phyloP scores from a whole-genome alignment of 2,888 invertebrate genomes.

The Xestoiulus laeticollis region DNA sequence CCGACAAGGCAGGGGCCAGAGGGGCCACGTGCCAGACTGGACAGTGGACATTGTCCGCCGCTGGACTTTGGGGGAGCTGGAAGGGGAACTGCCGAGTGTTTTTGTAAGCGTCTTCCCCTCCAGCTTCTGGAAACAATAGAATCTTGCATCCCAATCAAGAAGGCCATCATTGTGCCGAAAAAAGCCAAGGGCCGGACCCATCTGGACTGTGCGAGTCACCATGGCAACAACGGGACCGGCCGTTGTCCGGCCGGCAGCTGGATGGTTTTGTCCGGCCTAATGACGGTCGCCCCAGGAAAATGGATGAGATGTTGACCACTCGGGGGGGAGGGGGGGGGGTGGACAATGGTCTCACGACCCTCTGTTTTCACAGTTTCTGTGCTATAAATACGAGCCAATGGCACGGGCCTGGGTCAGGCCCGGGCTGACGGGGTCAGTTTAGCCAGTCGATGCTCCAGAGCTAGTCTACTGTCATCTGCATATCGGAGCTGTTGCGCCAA shows the following conservation, averaged over 20 bases:
- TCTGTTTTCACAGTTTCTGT: not conserved
- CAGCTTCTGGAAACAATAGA: constrained; percentile 38
- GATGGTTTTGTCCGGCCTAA: constrained; percentile 42
- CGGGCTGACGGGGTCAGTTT: not conserved
- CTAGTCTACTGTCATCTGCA: not conserved
- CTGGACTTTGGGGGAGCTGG: not conserved
- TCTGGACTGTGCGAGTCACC: constrained; percentile 7
- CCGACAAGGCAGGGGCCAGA: not conserved
- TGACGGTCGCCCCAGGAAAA: constrained; percentile 39
- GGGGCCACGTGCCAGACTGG: constrained; percentile 17
- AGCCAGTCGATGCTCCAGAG: not conserved
- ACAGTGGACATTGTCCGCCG: constrained; percentile 1
- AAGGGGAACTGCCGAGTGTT: not conserved
- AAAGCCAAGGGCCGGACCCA: constrained; percentile 27
- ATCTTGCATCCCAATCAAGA: constrained; percentile 46
- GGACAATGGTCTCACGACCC: constrained; percentile 36
- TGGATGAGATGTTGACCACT: constrained; percentile 46
- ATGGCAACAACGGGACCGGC: not conserved
- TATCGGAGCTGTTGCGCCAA: not conserved
- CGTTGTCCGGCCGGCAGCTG: constrained; percentile 46
- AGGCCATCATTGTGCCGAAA: constrained; percentile 1
- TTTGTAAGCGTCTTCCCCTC: constrained; percentile 16
- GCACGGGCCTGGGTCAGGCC: not conserved
- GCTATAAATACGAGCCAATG: constrained; percentile 39
- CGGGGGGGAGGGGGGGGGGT: not conserved